phyloP scores from a whole-genome alignment of 2,888 invertebrate genomes.

The Limenitis camilla region DNA sequence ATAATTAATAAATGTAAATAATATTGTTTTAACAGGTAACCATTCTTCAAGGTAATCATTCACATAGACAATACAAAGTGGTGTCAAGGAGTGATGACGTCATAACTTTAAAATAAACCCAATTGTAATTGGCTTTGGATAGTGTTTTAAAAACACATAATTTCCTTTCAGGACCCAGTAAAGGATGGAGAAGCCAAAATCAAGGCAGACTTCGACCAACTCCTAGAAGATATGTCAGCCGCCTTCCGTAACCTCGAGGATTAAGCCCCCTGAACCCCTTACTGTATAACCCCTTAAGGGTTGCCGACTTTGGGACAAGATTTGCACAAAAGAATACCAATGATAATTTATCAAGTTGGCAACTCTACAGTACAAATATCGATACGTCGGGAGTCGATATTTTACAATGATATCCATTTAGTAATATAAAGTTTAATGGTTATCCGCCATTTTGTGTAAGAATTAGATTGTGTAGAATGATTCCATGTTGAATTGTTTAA shows the following conservation, averaged over 20 bases:
- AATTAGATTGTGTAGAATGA: constrained; percentile 15
- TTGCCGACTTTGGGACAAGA: not conserved
- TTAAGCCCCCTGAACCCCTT: constrained; percentile 56
- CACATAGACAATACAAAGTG: too few species aligned
- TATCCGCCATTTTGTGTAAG: constrained; percentile 10
- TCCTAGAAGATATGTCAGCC: constrained; percentile 97
- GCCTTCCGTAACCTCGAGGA: constrained; percentile 99
- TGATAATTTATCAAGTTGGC: not conserved
- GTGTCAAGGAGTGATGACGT: too few species aligned
- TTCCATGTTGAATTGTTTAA: constrained; percentile 1
- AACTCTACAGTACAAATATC: constrained; percentile 6
- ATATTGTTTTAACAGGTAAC: too few species aligned
- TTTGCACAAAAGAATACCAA: not conserved
- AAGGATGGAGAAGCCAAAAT: constrained; percentile 99
- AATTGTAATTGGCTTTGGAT: not conserved
- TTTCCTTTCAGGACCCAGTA: constrained; percentile 87
- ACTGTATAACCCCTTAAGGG: not conserved
- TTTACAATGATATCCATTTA: not conserved
- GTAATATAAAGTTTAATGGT: not conserved
- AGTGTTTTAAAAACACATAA: not conserved
- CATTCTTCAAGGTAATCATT: too few species aligned
- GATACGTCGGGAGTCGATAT: constrained; percentile 22
- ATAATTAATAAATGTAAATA: too few species aligned
- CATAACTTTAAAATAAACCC: not conserved
- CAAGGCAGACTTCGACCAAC: constrained; percentile 96